Percentiles rank a stretch among this genome's conserved stretches.
Conservation (phyloP, 1,140 invertebrate species). For the Caenorhabditis latens region DNA sequence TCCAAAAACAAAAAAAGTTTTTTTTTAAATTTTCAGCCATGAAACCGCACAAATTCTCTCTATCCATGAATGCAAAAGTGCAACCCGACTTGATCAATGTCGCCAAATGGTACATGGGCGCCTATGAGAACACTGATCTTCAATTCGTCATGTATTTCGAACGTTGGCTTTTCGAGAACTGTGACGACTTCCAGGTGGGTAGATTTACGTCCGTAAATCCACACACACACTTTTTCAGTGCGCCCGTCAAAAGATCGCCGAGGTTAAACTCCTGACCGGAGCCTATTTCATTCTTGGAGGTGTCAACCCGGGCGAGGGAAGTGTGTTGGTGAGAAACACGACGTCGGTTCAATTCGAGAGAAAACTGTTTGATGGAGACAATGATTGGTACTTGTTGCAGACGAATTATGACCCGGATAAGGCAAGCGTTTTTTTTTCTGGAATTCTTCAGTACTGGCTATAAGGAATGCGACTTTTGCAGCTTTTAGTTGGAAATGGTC, state of each 20-base stretch:
- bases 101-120: slow-evolving; percentile 61
- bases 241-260: slow-evolving; percentile 55
- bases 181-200: slow-evolving; percentile 49
- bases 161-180: slow-evolving; percentile 60
- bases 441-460: no score
- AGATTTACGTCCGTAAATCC: neutral
- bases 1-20: neutral
- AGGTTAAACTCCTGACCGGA: slow-evolving; percentile 52
- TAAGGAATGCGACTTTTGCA: no score
- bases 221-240: slow-evolving; percentile 19
- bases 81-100: slow-evolving; percentile 59
- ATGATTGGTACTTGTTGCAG: slow-evolving; percentile 80
- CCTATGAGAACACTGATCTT: slow-evolving; percentile 42
- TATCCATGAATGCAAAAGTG: slow-evolving; percentile 63
- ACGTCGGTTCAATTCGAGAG: slow-evolving; percentile 59
- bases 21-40: slow-evolving; percentile 55
- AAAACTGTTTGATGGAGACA: slow-evolving; percentile 62
- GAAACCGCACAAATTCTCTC: slow-evolving; percentile 59
- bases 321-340: slow-evolving; percentile 59
- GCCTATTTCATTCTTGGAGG: slow-evolving; percentile 64
- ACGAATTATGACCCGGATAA: slow-evolving; percentile 82
- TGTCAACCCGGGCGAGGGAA: slow-evolving; percentile 61
- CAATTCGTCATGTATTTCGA: slow-evolving; percentile 65
- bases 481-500: no score
- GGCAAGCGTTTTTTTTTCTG: neutral